Percentiles rank a stretch among this genome's conserved stretches.
Conservation (phyloP, 2,888 invertebrate species). For the Sinopyrophorus schimmeli region DNA sequence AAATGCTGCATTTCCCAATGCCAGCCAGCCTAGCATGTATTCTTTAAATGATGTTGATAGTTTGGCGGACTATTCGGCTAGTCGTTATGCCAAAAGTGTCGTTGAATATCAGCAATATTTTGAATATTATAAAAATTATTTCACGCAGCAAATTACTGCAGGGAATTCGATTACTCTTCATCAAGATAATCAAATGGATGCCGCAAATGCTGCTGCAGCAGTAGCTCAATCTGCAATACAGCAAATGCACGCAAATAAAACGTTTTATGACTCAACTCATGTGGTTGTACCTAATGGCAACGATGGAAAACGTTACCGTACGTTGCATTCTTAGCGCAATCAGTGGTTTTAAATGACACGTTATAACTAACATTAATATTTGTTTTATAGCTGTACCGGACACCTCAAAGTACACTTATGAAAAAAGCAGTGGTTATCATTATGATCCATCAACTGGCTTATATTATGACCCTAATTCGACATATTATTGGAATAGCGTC, state of each 20-base stretch:
- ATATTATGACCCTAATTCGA: constrained; percentile 95
- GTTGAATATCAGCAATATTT: constrained; percentile 72
- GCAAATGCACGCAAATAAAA: constrained; percentile 60
- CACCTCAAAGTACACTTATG: constrained; percentile 88
- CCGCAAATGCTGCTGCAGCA: constrained; percentile 84
- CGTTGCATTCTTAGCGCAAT: too few relatives aligned
- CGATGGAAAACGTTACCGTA: constrained; percentile 68
- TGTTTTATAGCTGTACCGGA: constrained; percentile 72
- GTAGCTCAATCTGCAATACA: constrained; percentile 87
- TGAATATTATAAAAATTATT: constrained; percentile 75
- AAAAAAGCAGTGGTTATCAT: constrained; percentile 94
- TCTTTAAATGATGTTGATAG: constrained; percentile 70
- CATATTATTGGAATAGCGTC: constrained; percentile 94
- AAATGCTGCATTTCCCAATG: constrained; percentile 53
- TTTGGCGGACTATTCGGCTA: constrained; percentile 76
- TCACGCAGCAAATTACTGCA: constrained; percentile 65
- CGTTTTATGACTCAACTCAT: constrained; percentile 54
- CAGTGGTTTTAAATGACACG: too few relatives aligned
- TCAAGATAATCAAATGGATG: constrained; percentile 67
- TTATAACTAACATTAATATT: too few relatives aligned
- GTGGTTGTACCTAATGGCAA: constrained; percentile 63
- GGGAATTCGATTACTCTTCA: constrained; percentile 58
- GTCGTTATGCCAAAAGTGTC: constrained; percentile 71
- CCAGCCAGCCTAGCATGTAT: constrained; percentile 55
- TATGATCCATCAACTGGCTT: constrained; percentile 91